Evolutionary conservation across 92 coral and sea anemone species (phyloP).

Genomic region (Epizoanthus ramosus): DNA sequence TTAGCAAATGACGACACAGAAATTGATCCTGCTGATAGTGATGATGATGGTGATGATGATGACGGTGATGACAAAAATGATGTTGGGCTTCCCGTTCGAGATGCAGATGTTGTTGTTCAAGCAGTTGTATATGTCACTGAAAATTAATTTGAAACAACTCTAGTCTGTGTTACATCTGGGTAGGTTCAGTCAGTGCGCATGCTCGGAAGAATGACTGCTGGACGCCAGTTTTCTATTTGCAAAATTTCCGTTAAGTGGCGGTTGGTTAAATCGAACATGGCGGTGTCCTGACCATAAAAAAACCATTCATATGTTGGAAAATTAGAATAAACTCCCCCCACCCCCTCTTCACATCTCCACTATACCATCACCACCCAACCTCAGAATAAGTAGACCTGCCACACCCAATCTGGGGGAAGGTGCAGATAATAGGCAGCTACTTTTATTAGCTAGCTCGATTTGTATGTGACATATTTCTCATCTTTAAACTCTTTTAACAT

Average conservation of each 20-base stretch:
- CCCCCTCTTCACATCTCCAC: conserved; percentile 17
- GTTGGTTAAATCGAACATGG: no score
- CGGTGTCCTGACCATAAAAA: conserved; percentile 20
- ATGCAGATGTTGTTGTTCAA: conserved; percentile 53
- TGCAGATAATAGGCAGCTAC: no score
- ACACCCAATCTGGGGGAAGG: no score
- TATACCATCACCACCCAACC: conserved; percentile 24
- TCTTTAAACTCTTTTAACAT: no score
- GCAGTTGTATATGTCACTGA: conserved; percentile 53
- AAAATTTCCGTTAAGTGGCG: no score
- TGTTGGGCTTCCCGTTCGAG: conserved; percentile 49
- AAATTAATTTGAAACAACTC: conserved; percentile 26
- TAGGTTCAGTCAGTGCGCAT: no score
- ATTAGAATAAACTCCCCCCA: conserved; percentile 17
- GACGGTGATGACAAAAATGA: conserved; percentile 27
- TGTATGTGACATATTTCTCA: no score
- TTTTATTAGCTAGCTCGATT: no score
- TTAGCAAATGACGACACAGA: conserved; percentile 18
- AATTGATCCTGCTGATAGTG: neutral
- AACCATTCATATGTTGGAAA: conserved; percentile 22
- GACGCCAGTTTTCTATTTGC: no score
- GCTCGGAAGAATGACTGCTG: no score
- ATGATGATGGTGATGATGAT: conserved; percentile 21
- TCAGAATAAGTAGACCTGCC: conserved; percentile 11
- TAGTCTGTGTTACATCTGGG: conserved; percentile 37